Conservation (phyloP, 2,113 vertebrate species). For the Girardinichthys multiradiatus region DNA sequence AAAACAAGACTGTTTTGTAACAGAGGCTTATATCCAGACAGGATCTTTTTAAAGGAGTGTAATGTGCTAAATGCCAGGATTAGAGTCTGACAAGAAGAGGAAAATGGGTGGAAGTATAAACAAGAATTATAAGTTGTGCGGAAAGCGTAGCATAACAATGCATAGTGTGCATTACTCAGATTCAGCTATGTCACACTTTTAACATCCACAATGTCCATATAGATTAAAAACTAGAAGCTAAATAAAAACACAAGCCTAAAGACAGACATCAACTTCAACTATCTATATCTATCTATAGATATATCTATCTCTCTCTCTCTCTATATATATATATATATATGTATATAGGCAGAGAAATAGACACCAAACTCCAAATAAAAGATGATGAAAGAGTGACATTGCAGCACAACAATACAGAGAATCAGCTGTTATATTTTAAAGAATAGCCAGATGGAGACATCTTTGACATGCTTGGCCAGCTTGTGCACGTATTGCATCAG, state of each 20-base stretch:
- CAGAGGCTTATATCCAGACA: background rate
- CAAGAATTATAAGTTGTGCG: too few relatives aligned
- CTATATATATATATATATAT: too few relatives aligned
- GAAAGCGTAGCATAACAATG: too few relatives aligned
- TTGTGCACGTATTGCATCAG: slow-evolving; percentile 10
- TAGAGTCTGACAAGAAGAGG: background rate
- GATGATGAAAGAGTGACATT: slow-evolving; percentile 33
- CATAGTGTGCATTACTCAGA: background rate
- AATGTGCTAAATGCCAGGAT: background rate
- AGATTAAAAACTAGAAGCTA: background rate
- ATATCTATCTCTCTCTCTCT: too few relatives aligned
- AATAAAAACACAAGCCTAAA: background rate
- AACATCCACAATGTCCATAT: background rate
- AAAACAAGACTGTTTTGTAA: background rate
- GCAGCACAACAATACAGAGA: slow-evolving; percentile 12
- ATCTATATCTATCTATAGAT: too few relatives aligned
- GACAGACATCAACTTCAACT: background rate
- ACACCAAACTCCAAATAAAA: slow-evolving; percentile 35
- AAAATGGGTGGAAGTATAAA: background rate
- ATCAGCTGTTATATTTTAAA: slow-evolving; percentile 19
- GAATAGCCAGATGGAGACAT: slow-evolving; percentile 9
- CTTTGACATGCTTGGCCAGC: slow-evolving; percentile 18
- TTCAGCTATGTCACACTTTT: background rate
- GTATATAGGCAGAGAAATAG: slow-evolving; percentile 51
- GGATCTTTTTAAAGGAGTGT: background rate